Evolutionary conservation across 2,888 invertebrate genomes (phyloP), one percentile per base, ranked within the genome.

Genomic region (Chrysomela aeneicollis): DNA sequence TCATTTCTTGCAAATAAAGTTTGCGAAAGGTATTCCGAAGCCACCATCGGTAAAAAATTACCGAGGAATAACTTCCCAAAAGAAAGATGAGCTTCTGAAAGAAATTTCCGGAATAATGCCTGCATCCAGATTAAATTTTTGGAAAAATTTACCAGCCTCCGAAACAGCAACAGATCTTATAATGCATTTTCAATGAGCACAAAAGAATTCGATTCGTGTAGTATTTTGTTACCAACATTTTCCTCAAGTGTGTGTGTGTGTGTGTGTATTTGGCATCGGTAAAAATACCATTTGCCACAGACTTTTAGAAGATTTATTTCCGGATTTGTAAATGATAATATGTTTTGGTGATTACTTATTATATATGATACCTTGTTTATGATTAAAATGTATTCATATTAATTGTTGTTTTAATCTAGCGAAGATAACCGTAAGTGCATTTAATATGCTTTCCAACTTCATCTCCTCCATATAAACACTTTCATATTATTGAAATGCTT

Each of bases 21-120:
- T n/a, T n/a, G n/a, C n/a, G 17, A 47, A 47, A 47, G 47, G 15
- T 15, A 47, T 47, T 47, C 47, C 47, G 17, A 47, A 47, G 47
- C 17, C 47, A 47, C 47, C 47, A 17, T 47, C 47, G 17, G 47
- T 47, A 47, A 17, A 47, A 47, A 47, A 47, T 17, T 47, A 15
- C 47, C 47, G 47, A 47, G 47, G 47, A 17, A 47, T 47, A 47
- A 15, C n/a, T 47, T 47, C 47, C 19, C 47, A 47, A 47, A 47
- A n/a, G n/a, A n/a, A n/a, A n/a, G n/a, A n/a, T n/a, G n/a, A n/a
- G n/a, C 12, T 15, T 47, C 17, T 47, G 47, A 47, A 47, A 47
- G 47, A 47, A 47, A 1, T 47, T 47, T 47, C 47, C n/a, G 47
- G 47, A 15, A n/a, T 47, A 8, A 47, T 15, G 47, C 47, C 47